A percentile compares a stretch with the other conserved stretches of the same genome.
Conservation (phyloP, 2,888 invertebrate species). For the Cantharis rufa region DNA sequence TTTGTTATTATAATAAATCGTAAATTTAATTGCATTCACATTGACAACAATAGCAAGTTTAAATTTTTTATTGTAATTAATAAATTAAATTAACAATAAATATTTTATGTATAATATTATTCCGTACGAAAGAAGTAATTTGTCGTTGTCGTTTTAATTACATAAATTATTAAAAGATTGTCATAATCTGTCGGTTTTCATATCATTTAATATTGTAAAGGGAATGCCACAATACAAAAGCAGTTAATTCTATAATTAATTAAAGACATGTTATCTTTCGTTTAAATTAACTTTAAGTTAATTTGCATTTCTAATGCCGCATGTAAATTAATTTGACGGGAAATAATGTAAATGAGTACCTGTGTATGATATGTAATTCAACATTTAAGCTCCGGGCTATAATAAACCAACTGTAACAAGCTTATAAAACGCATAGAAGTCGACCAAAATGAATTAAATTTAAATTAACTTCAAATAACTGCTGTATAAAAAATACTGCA, state of each 20-base stretch:
- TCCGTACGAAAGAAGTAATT: neutral
- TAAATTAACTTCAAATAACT: constrained; percentile 8
- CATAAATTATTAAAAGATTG: constrained; percentile 17
- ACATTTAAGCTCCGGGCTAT: constrained; percentile 15
- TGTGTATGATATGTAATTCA: constrained; percentile 27
- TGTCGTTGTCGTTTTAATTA: constrained; percentile 11
- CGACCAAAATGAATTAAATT: constrained; percentile 25
- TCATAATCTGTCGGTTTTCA: constrained; percentile 20
- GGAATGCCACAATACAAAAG: constrained; percentile 18
- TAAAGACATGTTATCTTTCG: constrained; percentile 35
- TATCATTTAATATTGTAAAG: constrained; percentile 8
- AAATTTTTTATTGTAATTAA: neutral
- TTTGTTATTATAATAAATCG: neutral
- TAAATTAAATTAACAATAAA: neutral
- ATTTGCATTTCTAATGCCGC: constrained; percentile 38
- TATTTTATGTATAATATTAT: neutral
- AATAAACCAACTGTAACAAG: constrained; percentile 29
- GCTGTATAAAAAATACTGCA: neutral
- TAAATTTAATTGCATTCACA: neutral
- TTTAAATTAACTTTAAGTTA: constrained; percentile 37
- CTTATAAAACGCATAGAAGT: constrained; percentile 17
- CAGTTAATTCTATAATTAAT: constrained; percentile 33
- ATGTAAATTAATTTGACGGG: constrained; percentile 39
- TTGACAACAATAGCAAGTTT: neutral
- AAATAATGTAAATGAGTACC: constrained; percentile 36